A percentile compares a stretch with the other conserved stretches of the same genome.
Conservation (phyloP, 2,113 vertebrate genomes). For the Ophthalmolycus amberensis region DNA sequence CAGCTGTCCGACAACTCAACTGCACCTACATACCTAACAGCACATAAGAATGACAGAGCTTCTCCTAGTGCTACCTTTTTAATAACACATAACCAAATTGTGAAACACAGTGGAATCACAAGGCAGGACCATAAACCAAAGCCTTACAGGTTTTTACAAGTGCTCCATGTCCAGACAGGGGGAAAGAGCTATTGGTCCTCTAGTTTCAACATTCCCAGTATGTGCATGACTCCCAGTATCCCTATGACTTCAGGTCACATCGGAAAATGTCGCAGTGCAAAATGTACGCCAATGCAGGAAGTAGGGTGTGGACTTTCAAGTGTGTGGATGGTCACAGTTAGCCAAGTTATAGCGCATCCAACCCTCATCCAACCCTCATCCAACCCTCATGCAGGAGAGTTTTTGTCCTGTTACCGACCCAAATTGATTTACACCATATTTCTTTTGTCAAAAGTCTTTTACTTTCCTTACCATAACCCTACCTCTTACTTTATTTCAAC, state of each 20-base stretch:
- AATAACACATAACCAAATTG: too few relatives aligned
- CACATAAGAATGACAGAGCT: neutral
- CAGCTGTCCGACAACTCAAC: too few relatives aligned
- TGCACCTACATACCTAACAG: neutral
- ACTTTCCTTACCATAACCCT: neutral
- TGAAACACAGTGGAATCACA: too few relatives aligned
- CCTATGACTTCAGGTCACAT: neutral
- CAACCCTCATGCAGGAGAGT: neutral
- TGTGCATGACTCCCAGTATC: neutral
- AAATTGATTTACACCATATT: neutral
- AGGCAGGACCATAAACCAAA: neutral
- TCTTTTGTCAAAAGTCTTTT: neutral
- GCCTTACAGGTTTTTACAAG: neutral
- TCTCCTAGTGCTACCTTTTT: too few relatives aligned
- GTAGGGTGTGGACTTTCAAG: too few relatives aligned
- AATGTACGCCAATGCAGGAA: too few relatives aligned
- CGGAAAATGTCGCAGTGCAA: too few relatives aligned
- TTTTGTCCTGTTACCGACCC: neutral
- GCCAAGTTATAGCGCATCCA: neutral
- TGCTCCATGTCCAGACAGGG: neutral
- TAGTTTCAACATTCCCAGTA: neutral
- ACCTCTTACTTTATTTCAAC: neutral
- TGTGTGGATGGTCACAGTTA: too few relatives aligned
- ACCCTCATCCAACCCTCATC: neutral
- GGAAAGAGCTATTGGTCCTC: neutral